Evolutionary conservation across 2,797 vertebrate genomes (phyloP), one percentile per base, ranked within the genome.

Genomic region (Microhierax caerulescens): DNA sequence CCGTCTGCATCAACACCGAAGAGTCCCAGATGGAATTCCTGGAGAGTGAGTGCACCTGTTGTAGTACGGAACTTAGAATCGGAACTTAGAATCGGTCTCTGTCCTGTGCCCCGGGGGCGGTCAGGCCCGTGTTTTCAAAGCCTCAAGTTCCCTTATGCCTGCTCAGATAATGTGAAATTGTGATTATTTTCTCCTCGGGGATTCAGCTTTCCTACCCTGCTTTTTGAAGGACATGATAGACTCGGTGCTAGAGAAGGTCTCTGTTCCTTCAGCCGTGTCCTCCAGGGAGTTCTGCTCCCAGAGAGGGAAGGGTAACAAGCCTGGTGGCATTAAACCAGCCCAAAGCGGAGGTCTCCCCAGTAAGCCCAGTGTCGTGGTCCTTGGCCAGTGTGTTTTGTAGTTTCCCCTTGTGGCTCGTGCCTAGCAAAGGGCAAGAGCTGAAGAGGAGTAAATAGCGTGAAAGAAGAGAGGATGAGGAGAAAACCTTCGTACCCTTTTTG

Each of bases 21-120:
- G 98, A 98, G 88, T 94, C 98, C 61, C 98, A 98, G 64, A 97
- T 99, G 75, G 98, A 99, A 94, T 99, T 99, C 96, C 93, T 99
- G n/a, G 99, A 99, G 94, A 99, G 99, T 99, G 98, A 98, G 98
- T 93, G 51, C 56, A 13, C 48, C 27, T 23, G 2, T 60, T 89
- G n/a, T 78, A 53, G 18, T 51, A 48, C 0, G 0, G 28, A 69
- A 48, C 5, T n/a, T n/a, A n/a, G n/a, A n/a, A n/a, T n/a, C n/a
- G n/a, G n/a, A n/a, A n/a, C n/a, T n/a, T n/a, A 34, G 43, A 54
- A 43, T 43, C 50, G 50, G 22, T 39, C n/a, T 18, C 12, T 43
- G 2, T 51, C 8, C 57, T 34, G 7, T 51, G 41, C 24, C 12
- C 0, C 47, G 7, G 27, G 30, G 19, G 24, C 34, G 19, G 24